Percentiles rank a stretch among this genome's conserved stretches.
Evolutionary conservation across 2,797 vertebrate species (phyloP).

Genomic region (Fratercula arctica): DNA sequence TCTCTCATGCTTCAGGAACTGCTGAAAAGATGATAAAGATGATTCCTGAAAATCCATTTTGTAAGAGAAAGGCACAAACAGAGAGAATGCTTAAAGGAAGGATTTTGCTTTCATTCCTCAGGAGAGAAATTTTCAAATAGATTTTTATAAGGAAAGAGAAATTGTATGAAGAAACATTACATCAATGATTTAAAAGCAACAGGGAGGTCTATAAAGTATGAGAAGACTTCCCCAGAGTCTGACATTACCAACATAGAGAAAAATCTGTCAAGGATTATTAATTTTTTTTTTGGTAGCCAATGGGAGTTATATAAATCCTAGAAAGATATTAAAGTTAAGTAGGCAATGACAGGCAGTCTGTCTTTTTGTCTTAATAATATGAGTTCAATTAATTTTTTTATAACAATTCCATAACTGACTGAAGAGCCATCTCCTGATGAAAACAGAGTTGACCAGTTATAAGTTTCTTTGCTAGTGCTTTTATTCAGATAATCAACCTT

Average conservation of each 20-base stretch:
- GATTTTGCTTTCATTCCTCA: neutral
- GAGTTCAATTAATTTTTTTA: neutral
- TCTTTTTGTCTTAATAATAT: neutral
- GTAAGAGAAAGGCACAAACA: neutral
- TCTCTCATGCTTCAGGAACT: neutral
- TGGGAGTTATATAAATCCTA: neutral
- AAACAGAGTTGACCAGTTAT: neutral
- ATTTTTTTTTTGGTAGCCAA: neutral
- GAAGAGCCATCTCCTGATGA: neutral
- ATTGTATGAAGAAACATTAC: neutral
- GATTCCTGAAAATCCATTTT: neutral
- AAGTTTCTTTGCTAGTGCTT: neutral
- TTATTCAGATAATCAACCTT: neutral
- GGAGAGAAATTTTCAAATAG: neutral
- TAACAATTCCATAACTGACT: neutral
- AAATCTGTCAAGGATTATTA: neutral
- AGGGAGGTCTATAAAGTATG: neutral
- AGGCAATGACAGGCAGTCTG: neutral
- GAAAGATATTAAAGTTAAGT: neutral
- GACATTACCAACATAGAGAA: neutral
- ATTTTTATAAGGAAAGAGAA: constrained; percentile 5
- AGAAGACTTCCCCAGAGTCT: neutral
- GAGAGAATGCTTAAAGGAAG: neutral
- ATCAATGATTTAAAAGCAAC: neutral
- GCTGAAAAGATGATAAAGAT: neutral